These are phyloP conservation scores for Taphrorychus bicolor DNA, from an alignment of 2,888 invertebrate species.

Conservation along the genomic window DNA sequence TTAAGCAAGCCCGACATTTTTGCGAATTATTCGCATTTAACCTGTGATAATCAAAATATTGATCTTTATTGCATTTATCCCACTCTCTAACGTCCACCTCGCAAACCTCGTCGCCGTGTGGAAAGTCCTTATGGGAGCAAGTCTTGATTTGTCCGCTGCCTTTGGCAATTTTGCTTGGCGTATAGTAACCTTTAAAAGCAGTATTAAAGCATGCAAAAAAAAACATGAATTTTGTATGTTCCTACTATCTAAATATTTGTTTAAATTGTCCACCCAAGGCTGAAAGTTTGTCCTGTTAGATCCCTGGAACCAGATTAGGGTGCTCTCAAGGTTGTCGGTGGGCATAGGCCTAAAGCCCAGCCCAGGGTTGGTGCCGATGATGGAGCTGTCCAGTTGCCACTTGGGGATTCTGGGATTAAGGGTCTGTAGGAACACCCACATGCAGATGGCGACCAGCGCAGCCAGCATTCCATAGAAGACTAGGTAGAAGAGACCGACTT, in stretches of 20 bases:
- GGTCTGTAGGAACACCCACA: conserved; percentile 93
- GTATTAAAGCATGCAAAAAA: not conserved
- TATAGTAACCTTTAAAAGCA: conserved; percentile 55
- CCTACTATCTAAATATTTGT: conserved; percentile 80
- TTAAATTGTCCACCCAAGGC: conserved; percentile 79
- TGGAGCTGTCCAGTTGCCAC: conserved; percentile 84
- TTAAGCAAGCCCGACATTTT: too few relatives aligned
- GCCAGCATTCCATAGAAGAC: conserved; percentile 92
- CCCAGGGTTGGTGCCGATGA: conserved; percentile 96
- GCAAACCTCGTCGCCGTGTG: conserved; percentile 70
- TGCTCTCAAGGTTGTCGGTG: conserved; percentile 86
- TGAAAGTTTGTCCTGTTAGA: conserved; percentile 77
- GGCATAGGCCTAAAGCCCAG: conserved; percentile 95
- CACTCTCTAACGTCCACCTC: conserved; percentile 84
- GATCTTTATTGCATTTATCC: conserved; percentile 81
- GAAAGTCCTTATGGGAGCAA: conserved; percentile 55
- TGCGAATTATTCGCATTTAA: conserved; percentile 13
- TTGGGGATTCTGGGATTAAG: conserved; percentile 88
- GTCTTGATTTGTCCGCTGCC: conserved; percentile 57
- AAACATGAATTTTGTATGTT: conserved; percentile 27
- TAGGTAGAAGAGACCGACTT: conserved; percentile 94
- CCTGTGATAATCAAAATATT: conserved; percentile 86
- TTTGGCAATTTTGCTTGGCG: conserved; percentile 58
- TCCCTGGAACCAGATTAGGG: conserved; percentile 93
- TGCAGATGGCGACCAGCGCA: conserved; percentile 91